A percentile compares a stretch with the other conserved stretches of the same genome.
Evolutionary conservation across 2,797 vertebrate species (phyloP).

Genomic region (Knipowitschia caucasica): DNA sequence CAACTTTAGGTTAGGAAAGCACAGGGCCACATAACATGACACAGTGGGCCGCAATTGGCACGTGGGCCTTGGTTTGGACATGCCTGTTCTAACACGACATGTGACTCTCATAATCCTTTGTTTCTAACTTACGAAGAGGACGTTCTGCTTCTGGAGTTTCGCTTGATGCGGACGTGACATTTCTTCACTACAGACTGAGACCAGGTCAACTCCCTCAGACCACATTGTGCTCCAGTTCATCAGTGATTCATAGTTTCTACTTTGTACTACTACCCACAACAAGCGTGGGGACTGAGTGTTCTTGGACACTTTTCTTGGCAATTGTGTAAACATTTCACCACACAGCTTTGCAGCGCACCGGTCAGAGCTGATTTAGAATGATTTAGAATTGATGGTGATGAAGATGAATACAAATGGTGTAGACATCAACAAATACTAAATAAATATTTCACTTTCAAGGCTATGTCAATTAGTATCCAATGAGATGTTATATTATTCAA

Average conservation of each 20-base stretch:
- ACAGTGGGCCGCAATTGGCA: too few relatives aligned
- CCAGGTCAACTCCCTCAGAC: neutral
- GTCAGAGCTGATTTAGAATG: slow-evolving; percentile 28
- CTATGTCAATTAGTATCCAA: too few relatives aligned
- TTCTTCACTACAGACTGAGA: neutral
- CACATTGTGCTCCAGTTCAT: neutral
- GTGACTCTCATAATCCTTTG: too few relatives aligned
- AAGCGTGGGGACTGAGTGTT: slow-evolving; percentile 22
- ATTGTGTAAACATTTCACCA: slow-evolving; percentile 17
- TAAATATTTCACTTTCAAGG: too few relatives aligned
- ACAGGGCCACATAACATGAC: too few relatives aligned
- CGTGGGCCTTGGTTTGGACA: too few relatives aligned
- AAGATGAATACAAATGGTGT: too few relatives aligned
- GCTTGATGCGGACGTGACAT: slow-evolving; percentile 33
- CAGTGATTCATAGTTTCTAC: slow-evolving; percentile 15
- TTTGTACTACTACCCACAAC: slow-evolving; percentile 27
- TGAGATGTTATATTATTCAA: too few relatives aligned
- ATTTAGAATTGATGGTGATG: too few relatives aligned
- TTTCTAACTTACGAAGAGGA: neutral
- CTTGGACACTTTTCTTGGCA: slow-evolving; percentile 37
- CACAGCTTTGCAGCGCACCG: slow-evolving; percentile 1
- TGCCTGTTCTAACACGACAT: too few relatives aligned
- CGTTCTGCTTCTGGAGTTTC: slow-evolving; percentile 27
- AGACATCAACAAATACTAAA: too few relatives aligned
- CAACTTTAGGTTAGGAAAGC: too few relatives aligned